A percentile compares a stretch with the other conserved stretches of the same genome.
Evolutionary conservation across 2,113 vertebrate species (phyloP).

Genomic region (Eptesicus fuscus): DNA sequence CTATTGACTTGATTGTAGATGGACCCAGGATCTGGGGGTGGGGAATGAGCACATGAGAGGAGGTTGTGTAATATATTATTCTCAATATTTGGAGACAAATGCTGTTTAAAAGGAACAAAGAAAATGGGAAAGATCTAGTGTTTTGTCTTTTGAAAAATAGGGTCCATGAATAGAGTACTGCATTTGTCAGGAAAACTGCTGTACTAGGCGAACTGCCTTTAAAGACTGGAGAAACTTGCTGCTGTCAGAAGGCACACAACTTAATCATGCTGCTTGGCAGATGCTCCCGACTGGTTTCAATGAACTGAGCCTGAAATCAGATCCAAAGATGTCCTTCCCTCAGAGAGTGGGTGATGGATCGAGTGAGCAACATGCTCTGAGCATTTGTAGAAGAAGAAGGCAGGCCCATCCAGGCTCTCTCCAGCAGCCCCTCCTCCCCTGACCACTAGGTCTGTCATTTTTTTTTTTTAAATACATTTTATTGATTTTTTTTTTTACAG

Average conservation of each 20-base stretch:
- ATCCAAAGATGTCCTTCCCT: not conserved
- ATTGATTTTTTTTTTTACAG: too few relatives aligned
- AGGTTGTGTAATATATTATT: not conserved
- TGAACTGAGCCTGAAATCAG: not conserved
- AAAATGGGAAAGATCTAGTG: not conserved
- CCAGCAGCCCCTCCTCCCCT: not conserved
- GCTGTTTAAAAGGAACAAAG: not conserved
- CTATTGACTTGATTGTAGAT: not conserved
- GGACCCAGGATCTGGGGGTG: not conserved
- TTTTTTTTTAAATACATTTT: too few relatives aligned
- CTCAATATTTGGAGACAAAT: not conserved
- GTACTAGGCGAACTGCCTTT: not conserved
- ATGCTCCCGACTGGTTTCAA: not conserved
- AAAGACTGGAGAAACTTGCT: not conserved
- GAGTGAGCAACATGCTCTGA: not conserved
- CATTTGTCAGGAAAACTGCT: not conserved
- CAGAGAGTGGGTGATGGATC: not conserved
- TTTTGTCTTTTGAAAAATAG: not conserved
- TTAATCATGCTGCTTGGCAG: not conserved
- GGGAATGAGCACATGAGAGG: not conserved
- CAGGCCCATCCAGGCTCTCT: not conserved
- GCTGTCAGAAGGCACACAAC: not conserved
- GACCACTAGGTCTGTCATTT: not conserved
- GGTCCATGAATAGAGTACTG: not conserved
- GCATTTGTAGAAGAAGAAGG: not conserved